Conservation (phyloP, 2,888 invertebrate species). For the Agrochola litura region DNA sequence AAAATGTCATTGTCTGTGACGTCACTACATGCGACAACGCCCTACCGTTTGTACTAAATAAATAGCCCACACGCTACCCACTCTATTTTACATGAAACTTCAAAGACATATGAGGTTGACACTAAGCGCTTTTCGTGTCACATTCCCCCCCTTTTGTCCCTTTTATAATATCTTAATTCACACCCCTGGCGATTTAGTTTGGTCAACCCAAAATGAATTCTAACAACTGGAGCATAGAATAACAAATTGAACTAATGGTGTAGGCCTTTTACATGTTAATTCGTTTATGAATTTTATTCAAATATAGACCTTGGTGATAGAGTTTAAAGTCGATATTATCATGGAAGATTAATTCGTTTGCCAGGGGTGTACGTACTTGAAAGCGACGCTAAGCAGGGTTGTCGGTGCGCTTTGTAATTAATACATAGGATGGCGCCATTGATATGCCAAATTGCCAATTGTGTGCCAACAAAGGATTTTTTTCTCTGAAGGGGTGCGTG, state of each 20-base stretch:
- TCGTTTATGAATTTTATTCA: slow-evolving; percentile 60
- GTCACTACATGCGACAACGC: slow-evolving; percentile 68
- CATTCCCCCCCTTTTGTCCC: slow-evolving; percentile 84
- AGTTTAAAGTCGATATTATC: slow-evolving; percentile 65
- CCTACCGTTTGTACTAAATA: slow-evolving; percentile 75
- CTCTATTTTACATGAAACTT: slow-evolving; percentile 79
- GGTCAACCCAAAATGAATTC: slow-evolving; percentile 62
- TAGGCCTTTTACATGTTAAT: slow-evolving; percentile 82
- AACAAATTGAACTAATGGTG: slow-evolving; percentile 58
- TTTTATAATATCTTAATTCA: slow-evolving; percentile 88
- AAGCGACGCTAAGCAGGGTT: slow-evolving; percentile 82
- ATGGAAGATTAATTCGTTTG: slow-evolving; percentile 61
- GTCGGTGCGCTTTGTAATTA: slow-evolving; percentile 87
- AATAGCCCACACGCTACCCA: slow-evolving; percentile 71
- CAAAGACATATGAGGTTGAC: slow-evolving; percentile 88
- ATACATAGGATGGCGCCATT: slow-evolving; percentile 87
- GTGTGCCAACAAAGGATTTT: slow-evolving; percentile 74
- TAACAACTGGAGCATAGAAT: slow-evolving; percentile 52
- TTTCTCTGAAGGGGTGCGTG: slow-evolving; percentile 61
- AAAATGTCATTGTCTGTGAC: slow-evolving; percentile 57
- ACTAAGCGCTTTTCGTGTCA: slow-evolving; percentile 86
- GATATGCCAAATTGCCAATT: slow-evolving; percentile 86
- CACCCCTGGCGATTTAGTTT: slow-evolving; percentile 82
- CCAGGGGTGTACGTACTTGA: slow-evolving; percentile 83
- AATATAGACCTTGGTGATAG: slow-evolving; percentile 66